Evolutionary conservation across 2,797 vertebrate genomes (phyloP).

Genomic region (Typhlichthys subterraneus): DNA sequence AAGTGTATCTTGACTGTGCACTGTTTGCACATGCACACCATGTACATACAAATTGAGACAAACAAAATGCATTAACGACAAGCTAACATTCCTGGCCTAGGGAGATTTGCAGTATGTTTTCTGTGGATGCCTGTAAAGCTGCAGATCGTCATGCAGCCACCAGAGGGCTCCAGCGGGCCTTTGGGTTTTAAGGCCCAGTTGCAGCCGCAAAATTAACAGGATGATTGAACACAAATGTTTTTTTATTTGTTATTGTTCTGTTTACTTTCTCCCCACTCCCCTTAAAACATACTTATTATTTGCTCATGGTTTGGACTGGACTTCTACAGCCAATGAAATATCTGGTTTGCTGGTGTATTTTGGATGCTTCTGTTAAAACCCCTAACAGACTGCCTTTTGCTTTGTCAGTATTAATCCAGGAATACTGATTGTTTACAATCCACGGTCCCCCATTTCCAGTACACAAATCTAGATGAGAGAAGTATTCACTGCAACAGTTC

Average conservation of each 20-base stretch:
- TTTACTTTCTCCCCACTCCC: conserved; percentile 34
- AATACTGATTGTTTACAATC: conserved; percentile 86
- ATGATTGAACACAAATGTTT: conserved; percentile 48
- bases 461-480: conserved; percentile 75
- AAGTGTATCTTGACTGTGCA: conserved; percentile 71
- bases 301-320: conserved; percentile 77
- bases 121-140: conserved; percentile 59
- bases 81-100: conserved; percentile 82
- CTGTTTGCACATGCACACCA: conserved; percentile 63
- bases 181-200: conserved; percentile 52
- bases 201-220: conserved; percentile 37
- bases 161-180: conserved; percentile 61
- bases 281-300: conserved; percentile 26
- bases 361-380: conserved; percentile 85
- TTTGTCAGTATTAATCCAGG: conserved; percentile 83
- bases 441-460: conserved; percentile 73
- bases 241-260: conserved; percentile 38
- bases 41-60: conserved; percentile 87
- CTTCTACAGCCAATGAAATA: conserved; percentile 83
- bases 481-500: conserved; percentile 85
- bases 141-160: conserved; percentile 77
- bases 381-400: conserved; percentile 82
- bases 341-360: conserved; percentile 90
- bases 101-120: conserved; percentile 37
- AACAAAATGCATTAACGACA: conserved; percentile 61